Evolutionary conservation across 2,113 vertebrate genomes (phyloP).

Genomic region (Crotalus viridis): DNA sequence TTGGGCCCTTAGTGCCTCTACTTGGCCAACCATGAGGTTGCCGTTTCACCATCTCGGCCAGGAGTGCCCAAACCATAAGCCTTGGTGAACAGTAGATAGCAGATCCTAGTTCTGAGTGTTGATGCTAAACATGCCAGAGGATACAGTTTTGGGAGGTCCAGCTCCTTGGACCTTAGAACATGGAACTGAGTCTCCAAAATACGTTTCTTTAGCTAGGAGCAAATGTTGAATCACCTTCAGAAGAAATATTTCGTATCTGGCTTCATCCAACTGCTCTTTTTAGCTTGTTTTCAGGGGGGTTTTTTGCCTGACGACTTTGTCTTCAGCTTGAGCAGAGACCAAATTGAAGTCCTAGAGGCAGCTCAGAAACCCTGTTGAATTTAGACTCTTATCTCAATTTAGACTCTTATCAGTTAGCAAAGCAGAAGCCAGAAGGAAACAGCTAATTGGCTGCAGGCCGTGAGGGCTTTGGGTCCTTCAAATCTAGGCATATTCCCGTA

Average conservation of each 20-base stretch:
- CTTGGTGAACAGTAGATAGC: not conserved
- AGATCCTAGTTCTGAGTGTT: too few species aligned
- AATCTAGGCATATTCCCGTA: not conserved
- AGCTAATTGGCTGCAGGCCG: not conserved
- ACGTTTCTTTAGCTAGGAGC: not conserved
- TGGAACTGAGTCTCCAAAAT: not conserved
- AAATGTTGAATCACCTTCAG: not conserved
- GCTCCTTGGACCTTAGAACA: not conserved
- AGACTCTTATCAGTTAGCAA: not conserved
- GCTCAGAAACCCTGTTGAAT: not conserved
- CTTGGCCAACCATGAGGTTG: not conserved
- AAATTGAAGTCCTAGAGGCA: not conserved
- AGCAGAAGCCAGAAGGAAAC: not conserved
- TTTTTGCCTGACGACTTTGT: not conserved
- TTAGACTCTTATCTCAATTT: not conserved
- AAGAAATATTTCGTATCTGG: not conserved
- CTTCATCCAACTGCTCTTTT: not conserved
- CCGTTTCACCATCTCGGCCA: not conserved
- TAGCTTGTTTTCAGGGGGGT: not conserved
- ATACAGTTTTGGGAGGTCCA: not conserved
- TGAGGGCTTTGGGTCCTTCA: not conserved
- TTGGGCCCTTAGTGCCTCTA: not conserved
- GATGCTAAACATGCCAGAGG: not conserved
- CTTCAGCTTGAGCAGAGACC: not conserved
- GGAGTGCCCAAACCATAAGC: not conserved